Evolutionary conservation across 2,113 vertebrate species (phyloP), one percentile per base, ranked within the genome.

Genomic region (Dasyornis broadbenti): DNA sequence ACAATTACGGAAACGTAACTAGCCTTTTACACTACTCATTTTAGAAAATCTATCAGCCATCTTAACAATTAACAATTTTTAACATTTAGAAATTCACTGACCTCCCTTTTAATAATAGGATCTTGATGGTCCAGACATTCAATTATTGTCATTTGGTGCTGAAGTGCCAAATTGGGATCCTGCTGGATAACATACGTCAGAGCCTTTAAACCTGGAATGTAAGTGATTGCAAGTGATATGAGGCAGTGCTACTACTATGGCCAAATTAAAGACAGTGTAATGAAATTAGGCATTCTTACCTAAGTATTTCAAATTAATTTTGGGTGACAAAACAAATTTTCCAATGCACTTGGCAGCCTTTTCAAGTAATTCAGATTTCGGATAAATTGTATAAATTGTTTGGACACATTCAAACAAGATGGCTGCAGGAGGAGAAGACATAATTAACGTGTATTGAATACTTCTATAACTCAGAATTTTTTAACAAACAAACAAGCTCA

Each of bases 91-190:
- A 95, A 82, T 44, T 69, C 94, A 86, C 98, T 97, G 90, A 99
- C 99, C 98, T 99, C 99, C 97, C 98, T 99, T 97, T 99, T 99
- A 95, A 99, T 99, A 97, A 99, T 99, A 77, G 98, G 98, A 97
- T 99, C 99, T 15, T 98, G 96, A 89, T 99, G 99, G 93, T 99
- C 99, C 39, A 99, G 98, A 97, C 99, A 99, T 95, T 99, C 99
- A 83, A 99, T 99, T 96, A 99, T 99, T 94, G 99, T 99, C 98
- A 99, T 99, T 96, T 99, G 99, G 96, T 99, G 99, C 88, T 99
- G 99, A 86, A 99, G 98, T 61, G 99, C 99, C 86, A 99, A 98
- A 92, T 98, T 99, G 27, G 99, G 98, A 97, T 99, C 99, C 95
- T 99, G 99, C 95, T 99, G 99, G 79, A 99, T 97, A 76, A 99